Conservation (phyloP, 2,113 vertebrate species). For the Osmerus eperlanus region DNA sequence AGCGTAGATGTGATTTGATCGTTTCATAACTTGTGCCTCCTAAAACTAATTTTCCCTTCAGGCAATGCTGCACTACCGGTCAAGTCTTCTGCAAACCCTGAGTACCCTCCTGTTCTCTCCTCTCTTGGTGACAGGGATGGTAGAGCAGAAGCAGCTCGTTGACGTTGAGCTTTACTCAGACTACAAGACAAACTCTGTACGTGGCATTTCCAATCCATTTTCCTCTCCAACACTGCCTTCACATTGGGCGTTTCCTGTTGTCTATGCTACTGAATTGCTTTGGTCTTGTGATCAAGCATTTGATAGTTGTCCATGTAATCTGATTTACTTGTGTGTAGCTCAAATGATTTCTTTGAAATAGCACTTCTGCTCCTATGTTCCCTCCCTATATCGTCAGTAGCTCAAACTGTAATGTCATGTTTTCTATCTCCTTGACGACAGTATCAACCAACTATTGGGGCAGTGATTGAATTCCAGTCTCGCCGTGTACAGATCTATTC, state of each 20-base stretch:
- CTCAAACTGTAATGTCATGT: too few relatives aligned
- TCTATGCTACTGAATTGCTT: not conserved
- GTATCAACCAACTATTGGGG: constrained; percentile 80
- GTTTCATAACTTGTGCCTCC: too few relatives aligned
- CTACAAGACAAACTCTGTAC: constrained; percentile 77
- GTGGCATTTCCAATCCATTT: not conserved
- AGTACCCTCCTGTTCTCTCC: constrained; percentile 80
- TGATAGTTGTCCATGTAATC: too few relatives aligned
- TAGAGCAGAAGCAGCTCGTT: constrained; percentile 84
- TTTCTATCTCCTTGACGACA: constrained; percentile 24
- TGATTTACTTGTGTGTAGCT: too few relatives aligned
- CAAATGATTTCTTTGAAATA: too few relatives aligned
- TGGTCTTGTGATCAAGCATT: constrained; percentile 6
- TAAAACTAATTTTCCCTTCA: constrained; percentile 28
- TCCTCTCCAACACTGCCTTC: not conserved
- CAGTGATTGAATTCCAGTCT: constrained; percentile 82
- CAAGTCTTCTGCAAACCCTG: constrained; percentile 77
- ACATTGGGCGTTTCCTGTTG: not conserved
- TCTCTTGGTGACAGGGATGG: constrained; percentile 76
- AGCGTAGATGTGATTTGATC: too few relatives aligned
- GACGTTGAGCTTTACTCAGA: constrained; percentile 82
- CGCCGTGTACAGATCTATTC: constrained; percentile 82
- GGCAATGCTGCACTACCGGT: constrained; percentile 88
- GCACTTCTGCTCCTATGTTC: too few relatives aligned
- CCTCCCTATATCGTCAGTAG: too few relatives aligned